These are phyloP conservation scores for Drosophila bocki DNA, from an alignment of 1,140 invertebrate species.

Conservation along the genomic window DNA sequence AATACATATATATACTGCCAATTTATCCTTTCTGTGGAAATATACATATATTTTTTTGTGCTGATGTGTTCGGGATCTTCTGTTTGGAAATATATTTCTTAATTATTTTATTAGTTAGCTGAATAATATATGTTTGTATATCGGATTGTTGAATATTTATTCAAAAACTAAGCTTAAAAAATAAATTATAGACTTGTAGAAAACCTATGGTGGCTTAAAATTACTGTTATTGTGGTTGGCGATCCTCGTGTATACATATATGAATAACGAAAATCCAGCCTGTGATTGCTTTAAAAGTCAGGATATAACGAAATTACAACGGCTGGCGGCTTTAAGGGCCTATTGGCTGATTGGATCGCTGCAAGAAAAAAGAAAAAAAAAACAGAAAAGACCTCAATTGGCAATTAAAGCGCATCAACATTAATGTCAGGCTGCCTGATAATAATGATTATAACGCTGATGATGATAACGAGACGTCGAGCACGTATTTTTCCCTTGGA, in stretches of 20 bases:
- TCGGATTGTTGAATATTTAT: too few species aligned
- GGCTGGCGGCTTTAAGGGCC: constrained; percentile 21
- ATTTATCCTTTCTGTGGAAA: not conserved
- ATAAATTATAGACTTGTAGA: too few species aligned
- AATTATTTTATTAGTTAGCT: too few species aligned
- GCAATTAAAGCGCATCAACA: constrained; percentile 77
- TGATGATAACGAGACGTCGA: constrained; percentile 72
- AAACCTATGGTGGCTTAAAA: too few species aligned
- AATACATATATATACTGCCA: not conserved
- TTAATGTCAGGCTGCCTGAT: constrained; percentile 63
- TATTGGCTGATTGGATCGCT: constrained; percentile 27
- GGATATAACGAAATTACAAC: constrained; percentile 65
- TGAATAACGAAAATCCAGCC: not conserved
- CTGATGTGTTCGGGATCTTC: not conserved
- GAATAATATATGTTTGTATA: too few species aligned
- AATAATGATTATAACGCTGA: constrained; percentile 63
- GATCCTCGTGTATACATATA: not conserved
- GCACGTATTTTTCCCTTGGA: constrained; percentile 61
- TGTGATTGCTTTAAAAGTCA: constrained; percentile 4
- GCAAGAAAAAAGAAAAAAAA: constrained; percentile 42
- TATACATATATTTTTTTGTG: not conserved
- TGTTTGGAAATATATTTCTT: not conserved
- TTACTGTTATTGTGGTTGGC: not conserved
- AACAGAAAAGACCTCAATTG: constrained; percentile 66
- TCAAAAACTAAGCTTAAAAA: too few species aligned